Evolutionary conservation across 2,113 vertebrate species (phyloP), one percentile per base, ranked within the genome.

Genomic region (Siniperca knerii): DNA sequence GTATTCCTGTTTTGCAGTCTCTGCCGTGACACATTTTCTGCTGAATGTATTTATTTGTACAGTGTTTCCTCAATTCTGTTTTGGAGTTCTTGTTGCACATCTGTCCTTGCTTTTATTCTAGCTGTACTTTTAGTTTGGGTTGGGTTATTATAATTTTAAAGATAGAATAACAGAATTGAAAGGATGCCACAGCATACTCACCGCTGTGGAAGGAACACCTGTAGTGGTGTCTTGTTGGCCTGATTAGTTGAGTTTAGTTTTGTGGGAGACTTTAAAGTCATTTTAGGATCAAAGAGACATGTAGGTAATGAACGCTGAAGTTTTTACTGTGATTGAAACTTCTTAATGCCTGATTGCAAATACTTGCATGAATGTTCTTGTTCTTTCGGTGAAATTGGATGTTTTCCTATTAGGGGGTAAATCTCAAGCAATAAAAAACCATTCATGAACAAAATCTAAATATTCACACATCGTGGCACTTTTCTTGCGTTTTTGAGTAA

Each of bases 1-100:
- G 12, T 60, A 0, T 66, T 66, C 1, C 1, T 84, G 33, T 67
- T 74, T 42, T 69, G 8, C 29, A 29, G 0, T 33, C 11, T 69
- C 48, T 54, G 11, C 1, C 6, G 20, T 23, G 33, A 21, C 18
- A 11, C 6, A 2, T 9, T 66, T 68, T 52, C 55, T 80, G 70
- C 46, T 62, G 35, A 64, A 65, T 64, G 40, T 81, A 77, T 81
- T 65, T 81, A 81, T 71, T 81, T 81, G 66, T 70, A 80, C 70
- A 80, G 54, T 54, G 21, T 80, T 62, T 46, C 7, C 20, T 42
- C 5, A 8, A 29, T 20, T 4, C 0, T 42, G n/a, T 68, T 21
- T 18, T 42, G 12, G 71, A 25, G n/a, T 20, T 29, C 2, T 10
- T 0, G 29, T 42, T 20, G 7, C 52, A 61, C 40, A 44, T 55